Percentiles rank a stretch among this genome's conserved stretches.
Conservation (phyloP, 1,140 invertebrate species). For the Cheumatopsyche charites region DNA sequence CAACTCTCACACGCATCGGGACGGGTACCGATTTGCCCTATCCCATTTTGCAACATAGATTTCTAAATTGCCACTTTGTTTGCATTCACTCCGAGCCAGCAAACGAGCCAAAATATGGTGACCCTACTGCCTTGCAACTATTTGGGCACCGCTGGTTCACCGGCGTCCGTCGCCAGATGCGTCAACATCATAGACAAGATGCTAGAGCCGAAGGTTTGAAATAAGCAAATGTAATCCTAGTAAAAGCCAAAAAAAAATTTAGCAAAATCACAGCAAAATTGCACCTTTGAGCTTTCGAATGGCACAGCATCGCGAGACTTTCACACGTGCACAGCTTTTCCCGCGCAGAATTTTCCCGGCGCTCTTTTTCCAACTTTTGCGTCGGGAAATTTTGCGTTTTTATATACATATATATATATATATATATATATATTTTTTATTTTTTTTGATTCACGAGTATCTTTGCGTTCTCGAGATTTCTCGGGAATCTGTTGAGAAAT, state of each 20-base stretch:
- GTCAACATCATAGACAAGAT: conserved; percentile 41
- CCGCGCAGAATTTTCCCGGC: not conserved
- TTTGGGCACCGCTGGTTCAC: conserved; percentile 42
- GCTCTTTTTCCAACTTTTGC: no score
- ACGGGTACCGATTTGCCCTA: not conserved
- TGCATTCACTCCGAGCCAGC: not conserved
- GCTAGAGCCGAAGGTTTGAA: conserved; percentile 47
- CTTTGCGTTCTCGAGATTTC: no score
- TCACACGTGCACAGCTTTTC: no score
- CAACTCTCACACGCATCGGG: no score
- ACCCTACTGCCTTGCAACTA: conserved; percentile 46
- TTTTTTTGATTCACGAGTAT: no score
- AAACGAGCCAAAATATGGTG: conserved; percentile 43
- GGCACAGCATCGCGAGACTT: conserved; percentile 6
- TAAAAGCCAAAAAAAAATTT: not conserved
- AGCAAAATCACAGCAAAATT: not conserved
- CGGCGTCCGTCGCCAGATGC: conserved; percentile 39
- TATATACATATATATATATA: not conserved
- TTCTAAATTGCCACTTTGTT: not conserved
- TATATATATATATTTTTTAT: no score
- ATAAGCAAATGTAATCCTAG: not conserved
- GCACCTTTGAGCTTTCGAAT: conserved; percentile 21
- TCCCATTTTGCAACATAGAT: not conserved
- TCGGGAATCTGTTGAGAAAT: no score
- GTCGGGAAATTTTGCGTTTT: no score